phyloP scores from a whole-genome alignment of 2,888 invertebrate genomes.

The Ochropacha duplaris region DNA sequence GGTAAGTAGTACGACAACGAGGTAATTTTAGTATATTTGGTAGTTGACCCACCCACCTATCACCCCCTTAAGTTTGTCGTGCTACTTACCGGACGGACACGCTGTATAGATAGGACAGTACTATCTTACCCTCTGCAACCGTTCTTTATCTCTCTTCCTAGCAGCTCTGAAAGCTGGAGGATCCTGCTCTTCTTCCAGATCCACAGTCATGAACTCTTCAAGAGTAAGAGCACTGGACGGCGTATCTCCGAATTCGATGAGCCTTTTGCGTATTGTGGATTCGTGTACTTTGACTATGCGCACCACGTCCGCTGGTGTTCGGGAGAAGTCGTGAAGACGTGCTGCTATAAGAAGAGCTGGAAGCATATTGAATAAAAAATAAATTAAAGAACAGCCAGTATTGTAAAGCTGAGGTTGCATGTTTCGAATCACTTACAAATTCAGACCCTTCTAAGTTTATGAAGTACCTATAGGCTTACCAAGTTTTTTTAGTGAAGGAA shows the following conservation, averaged over 20 bases:
- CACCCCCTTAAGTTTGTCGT: too few species aligned
- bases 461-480: neutral
- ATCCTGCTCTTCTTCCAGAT: constrained; percentile 97
- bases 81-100: too few species aligned
- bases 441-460: neutral
- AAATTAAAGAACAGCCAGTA: neutral
- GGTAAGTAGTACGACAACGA: too few species aligned
- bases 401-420: too few species aligned
- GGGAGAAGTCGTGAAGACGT: constrained; percentile 94
- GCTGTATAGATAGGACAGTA: neutral
- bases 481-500: too few species aligned
- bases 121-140: constrained; percentile 87
- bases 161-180: constrained; percentile 97
- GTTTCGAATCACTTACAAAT: neutral
- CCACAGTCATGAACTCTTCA: constrained; percentile 98
- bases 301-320: constrained; percentile 93
- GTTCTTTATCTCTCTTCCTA: constrained; percentile 92
- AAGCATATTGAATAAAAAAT: constrained; percentile 19
- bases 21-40: too few species aligned
- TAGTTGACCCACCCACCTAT: too few species aligned
- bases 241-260: constrained; percentile 98
- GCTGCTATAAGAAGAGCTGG: constrained; percentile 96
- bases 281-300: constrained; percentile 98
- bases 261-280: constrained; percentile 93
- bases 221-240: constrained; percentile 97